phyloP scores from a whole-genome alignment of 2,797 vertebrate genomes.

The Sebastes melanostomus region DNA sequence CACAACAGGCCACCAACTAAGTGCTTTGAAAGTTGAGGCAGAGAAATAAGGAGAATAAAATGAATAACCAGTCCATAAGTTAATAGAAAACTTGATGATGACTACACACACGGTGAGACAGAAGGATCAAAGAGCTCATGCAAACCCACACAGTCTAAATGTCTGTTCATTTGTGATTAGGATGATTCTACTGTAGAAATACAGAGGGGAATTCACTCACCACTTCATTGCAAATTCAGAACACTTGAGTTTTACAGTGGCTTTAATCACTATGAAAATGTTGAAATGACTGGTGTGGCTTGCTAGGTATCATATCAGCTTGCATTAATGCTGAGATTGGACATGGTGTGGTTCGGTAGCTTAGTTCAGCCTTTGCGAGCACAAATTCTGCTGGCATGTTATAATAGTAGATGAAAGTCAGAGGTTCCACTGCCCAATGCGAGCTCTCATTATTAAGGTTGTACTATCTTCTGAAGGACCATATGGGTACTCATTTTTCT shows the following conservation, averaged over 20 bases:
- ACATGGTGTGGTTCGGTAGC: conserved; percentile 70
- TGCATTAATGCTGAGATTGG: conserved; percentile 69
- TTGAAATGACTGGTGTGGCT: conserved; percentile 62
- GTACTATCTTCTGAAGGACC: conserved; percentile 69
- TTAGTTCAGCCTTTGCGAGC: conserved; percentile 70
- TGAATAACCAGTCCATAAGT: background rate
- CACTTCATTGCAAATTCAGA: conserved; percentile 61
- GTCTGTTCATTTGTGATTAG: conserved; percentile 28
- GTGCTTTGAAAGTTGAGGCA: background rate
- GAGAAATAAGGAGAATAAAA: background rate
- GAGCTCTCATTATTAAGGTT: conserved; percentile 74
- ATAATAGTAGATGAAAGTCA: conserved; percentile 76
- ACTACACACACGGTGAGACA: background rate
- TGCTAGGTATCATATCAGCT: conserved; percentile 67
- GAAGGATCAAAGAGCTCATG: conserved; percentile 38
- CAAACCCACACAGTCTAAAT: conserved; percentile 10
- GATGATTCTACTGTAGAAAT: conserved; percentile 21
- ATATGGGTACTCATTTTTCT: conserved; percentile 68
- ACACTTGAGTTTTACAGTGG: conserved; percentile 58
- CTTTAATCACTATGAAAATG: conserved; percentile 71
- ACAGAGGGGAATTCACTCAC: conserved; percentile 28
- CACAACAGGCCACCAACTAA: background rate
- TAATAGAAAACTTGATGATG: background rate
- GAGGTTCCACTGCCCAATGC: conserved; percentile 72
- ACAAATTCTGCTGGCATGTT: conserved; percentile 67